These are phyloP conservation scores for Stictocephala bisonia DNA, from an alignment of 2,888 invertebrate genomes.

Conservation along the genomic window DNA sequence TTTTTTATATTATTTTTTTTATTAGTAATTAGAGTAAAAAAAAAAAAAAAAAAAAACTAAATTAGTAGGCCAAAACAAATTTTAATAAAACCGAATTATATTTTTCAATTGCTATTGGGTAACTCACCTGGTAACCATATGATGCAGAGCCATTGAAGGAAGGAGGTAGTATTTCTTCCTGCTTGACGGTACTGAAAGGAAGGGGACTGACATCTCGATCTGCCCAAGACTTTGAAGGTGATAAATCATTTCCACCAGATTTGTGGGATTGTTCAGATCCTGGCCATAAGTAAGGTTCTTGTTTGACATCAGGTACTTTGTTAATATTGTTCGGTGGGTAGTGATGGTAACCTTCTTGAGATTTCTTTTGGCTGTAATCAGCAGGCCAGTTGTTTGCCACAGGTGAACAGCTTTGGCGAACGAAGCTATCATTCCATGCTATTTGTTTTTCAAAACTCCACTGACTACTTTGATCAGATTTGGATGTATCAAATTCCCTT, in stretches of 20 bases:
- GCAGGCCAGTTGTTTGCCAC: constrained; percentile 10
- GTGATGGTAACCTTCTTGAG: constrained; percentile 16
- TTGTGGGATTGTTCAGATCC: background rate
- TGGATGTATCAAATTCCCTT: constrained; percentile 33
- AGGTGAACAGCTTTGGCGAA: background rate
- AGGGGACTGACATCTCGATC: background rate
- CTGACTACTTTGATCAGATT: constrained; percentile 4
- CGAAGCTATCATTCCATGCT: constrained; percentile 30
- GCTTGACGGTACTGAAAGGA: no score
- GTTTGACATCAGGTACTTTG: constrained; percentile 12
- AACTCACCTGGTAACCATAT: constrained; percentile 46
- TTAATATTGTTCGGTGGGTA: background rate
- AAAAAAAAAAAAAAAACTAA: no score
- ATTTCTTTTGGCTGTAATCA: constrained; percentile 18
- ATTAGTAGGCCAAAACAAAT: no score
- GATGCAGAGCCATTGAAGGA: constrained; percentile 15
- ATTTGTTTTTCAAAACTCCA: constrained; percentile 36
- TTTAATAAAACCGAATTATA: background rate
- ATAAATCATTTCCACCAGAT: background rate
- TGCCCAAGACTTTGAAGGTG: background rate
- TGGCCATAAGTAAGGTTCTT: constrained; percentile 2
- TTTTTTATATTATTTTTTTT: no score
- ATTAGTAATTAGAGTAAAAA: no score
- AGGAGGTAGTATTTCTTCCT: constrained; percentile 1
- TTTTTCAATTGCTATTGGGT: background rate